These are phyloP conservation scores for Dicrurus megarhynchus DNA, from an alignment of 2,113 vertebrate species.

Conservation along the genomic window DNA sequence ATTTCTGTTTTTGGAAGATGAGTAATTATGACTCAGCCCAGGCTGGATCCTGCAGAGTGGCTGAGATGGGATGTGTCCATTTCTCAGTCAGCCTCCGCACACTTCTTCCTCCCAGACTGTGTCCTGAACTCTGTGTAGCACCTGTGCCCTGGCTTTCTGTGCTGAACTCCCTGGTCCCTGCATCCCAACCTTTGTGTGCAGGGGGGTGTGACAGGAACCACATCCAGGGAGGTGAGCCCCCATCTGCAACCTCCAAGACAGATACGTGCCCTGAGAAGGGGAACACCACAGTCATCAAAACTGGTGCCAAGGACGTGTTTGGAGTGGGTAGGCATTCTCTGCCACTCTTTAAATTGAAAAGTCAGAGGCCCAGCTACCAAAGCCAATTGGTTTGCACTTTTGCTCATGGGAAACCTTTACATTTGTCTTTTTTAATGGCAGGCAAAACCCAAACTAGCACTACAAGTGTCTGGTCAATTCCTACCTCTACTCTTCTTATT, in stretches of 20 bases:
- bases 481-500: not conserved
- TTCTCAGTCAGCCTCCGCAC: not conserved
- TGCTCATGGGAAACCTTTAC: not conserved
- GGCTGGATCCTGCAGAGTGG: not conserved
- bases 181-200: not conserved
- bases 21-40: not conserved
- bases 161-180: not conserved
- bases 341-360: not conserved
- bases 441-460: not conserved
- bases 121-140: not conserved
- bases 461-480: not conserved
- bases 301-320: not conserved
- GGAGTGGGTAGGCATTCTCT: not conserved
- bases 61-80: not conserved
- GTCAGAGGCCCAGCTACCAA: not conserved
- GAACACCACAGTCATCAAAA: not conserved
- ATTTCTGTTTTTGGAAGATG: slow-evolving; percentile 16
- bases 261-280: not conserved
- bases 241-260: not conserved
- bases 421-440: not conserved
- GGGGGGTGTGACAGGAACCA: not conserved
- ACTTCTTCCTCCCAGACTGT: not conserved
- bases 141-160: not conserved
- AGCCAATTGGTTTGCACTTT: not conserved
- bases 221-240: not conserved